Conservation (phyloP, 2,113 vertebrate genomes). For the Nyctereutes procyonoides region DNA sequence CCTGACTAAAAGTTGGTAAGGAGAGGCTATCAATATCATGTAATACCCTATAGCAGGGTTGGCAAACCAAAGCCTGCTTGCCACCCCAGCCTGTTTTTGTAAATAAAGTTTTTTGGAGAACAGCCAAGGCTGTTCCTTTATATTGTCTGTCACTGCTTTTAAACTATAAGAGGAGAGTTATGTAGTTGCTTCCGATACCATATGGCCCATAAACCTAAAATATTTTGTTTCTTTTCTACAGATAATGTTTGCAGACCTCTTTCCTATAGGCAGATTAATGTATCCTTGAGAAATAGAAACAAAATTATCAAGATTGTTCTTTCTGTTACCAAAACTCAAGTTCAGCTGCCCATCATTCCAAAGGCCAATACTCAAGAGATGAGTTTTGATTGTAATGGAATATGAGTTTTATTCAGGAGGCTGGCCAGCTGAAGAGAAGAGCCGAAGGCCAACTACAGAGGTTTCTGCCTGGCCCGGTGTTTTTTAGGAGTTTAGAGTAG, state of each 20-base stretch:
- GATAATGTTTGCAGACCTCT: background rate
- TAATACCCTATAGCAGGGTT: background rate
- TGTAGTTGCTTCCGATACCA: background rate
- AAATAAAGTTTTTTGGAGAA: background rate
- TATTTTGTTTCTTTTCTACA: background rate
- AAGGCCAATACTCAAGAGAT: background rate
- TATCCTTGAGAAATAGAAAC: conserved; percentile 53
- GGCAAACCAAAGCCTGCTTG: background rate
- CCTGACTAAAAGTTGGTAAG: background rate
- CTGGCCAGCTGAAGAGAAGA: background rate
- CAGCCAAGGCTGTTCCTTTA: background rate
- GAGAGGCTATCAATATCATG: background rate
- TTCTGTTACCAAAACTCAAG: background rate
- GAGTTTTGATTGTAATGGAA: background rate
- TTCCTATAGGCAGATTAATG: background rate
- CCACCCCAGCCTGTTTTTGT: background rate
- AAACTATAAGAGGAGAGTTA: background rate
- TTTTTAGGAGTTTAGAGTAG: background rate
- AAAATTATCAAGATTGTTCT: conserved; percentile 59
- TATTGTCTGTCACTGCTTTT: background rate
- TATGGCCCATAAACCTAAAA: background rate
- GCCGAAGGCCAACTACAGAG: background rate
- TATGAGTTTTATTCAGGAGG: background rate
- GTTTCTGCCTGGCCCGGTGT: background rate
- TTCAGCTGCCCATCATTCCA: background rate